Base-by-base conservation (phyloP, 2,113 vertebrate genomes). In the Bubo blakistoni region DNA sequence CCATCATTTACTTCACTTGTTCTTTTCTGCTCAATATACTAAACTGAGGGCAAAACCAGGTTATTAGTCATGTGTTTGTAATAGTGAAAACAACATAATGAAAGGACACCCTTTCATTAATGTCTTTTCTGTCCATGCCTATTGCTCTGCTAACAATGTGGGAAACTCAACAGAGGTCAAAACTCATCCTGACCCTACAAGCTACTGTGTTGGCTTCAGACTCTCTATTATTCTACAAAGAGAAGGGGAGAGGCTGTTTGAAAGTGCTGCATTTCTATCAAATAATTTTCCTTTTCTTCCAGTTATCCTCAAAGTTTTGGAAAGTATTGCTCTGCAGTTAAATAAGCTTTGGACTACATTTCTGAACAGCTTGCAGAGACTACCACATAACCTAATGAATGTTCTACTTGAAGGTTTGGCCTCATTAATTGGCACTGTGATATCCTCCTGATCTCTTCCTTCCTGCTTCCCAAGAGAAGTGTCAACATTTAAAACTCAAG, bases 321-420 rank as follows among this genome's bases (percentile, higher is more conserved):
- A 54, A 66, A 94, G 44, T 92, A 85, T 52, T 76, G 16, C 61
- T 94, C 30, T 36, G 59, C 58, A 76, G 74, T 38, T 93, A 88
- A 92, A 84, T 84, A 59, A 29, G 11, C 80, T 92, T 91, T 93
- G 94, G 92, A 92, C 30, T 47, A 52, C 38, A 40, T 86, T 92
- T 94, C 86, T 86, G 86, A 97, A 86, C 79, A 94, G 80, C 88
- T 94, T 94, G 86, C 57, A 86, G 47, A 90, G n/a, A 92, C 72
- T 86, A 26, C 69, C 57, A 84, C 69, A 74, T 81, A 92, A 88
- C 77, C 83, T 93, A 94, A 91, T 84, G 77, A 90, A 94, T 86
- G 72, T 82, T 93, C 25, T 81, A 84, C 69, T 93, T 88, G 95
- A 96, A 94, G 91, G 36, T n/a, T 78, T 96, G 58, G 79, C 83